Conservation (phyloP, 2,888 invertebrate species). For the Coelogynopora nodosa region DNA sequence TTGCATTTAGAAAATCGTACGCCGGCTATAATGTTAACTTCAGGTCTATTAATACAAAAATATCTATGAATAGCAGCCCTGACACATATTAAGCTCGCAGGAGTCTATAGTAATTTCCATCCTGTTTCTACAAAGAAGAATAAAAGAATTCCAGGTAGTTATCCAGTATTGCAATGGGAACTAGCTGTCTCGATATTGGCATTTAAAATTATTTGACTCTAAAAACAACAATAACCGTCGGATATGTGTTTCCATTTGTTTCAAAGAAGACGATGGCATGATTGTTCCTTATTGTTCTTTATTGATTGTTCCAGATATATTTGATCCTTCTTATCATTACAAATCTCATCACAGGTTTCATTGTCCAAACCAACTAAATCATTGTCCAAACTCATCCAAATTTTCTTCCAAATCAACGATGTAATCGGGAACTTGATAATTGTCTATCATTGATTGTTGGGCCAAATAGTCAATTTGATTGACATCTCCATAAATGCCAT, state of each 20-base stretch:
- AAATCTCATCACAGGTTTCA: constrained; percentile 27
- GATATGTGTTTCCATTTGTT: constrained; percentile 35
- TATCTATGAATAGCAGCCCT: constrained; percentile 37
- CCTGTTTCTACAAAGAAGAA: constrained; percentile 14
- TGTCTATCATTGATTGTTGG: constrained; percentile 28
- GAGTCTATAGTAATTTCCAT: constrained; percentile 32
- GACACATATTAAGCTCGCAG: neutral
- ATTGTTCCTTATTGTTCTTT: neutral
- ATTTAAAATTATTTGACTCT: constrained; percentile 6
- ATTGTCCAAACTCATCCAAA: constrained; percentile 15
- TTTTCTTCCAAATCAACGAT: constrained; percentile 24
- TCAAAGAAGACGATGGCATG: constrained; percentile 27
- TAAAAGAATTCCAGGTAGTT: constrained; percentile 20
- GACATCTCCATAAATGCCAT: constrained; percentile 15
- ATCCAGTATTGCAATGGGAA: constrained; percentile 29
- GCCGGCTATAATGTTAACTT: neutral
- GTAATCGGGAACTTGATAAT: constrained; percentile 25
- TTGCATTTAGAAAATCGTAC: constrained; percentile 19
- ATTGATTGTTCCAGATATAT: constrained; percentile 22
- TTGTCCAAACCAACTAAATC: constrained; percentile 23
- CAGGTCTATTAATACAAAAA: constrained; percentile 22
- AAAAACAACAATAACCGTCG: constrained; percentile 4
- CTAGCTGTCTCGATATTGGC: neutral
- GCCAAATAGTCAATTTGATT: constrained; percentile 27
- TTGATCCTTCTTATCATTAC: neutral